Base-by-base conservation (phyloP, 2,888 invertebrate species). In the Onthophagus sagittarius region DNA sequence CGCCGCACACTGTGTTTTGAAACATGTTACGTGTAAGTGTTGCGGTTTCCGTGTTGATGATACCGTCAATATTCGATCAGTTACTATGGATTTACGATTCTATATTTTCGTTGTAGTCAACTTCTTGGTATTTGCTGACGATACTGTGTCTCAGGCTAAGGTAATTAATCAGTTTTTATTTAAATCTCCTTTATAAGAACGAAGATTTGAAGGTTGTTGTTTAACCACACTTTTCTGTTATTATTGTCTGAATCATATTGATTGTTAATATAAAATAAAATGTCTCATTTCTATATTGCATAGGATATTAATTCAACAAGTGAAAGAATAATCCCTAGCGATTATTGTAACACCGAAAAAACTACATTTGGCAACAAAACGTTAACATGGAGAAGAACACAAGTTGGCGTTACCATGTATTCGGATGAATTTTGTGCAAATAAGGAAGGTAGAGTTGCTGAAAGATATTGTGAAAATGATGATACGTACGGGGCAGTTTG, bases 391-490 rank as follows among this genome's bases (percentile, higher is more conserved):
- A n/a, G 14, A 4, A 62, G 71, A 15, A 71, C 73, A 2, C 71
- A 23, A 3, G 67, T 73, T 5, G 71, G 73, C 11, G 53, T 71
- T 4, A 13, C 62, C 0, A 62, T 15, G 0, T 73, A 71, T 14
- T 67, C 73, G 1, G 70, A 73, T 67, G 73, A 73, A 69, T 73
- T 67, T 15, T 73, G 73, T 15, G 70, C 71, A 2, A 71, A 73
- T 15, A 62, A 62, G n/a, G 67, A 62, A 6, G 73, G 73, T 0
- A 15, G 31, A 23, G 33, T 71, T 7, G 67, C 71, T 1, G 67
- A 71, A 5, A 71, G 73, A 33, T 62, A 71, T n/a, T 73, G 73
- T n/a, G 15, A 14, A 11, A 71, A 65, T 70, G 65, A 73, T 39
- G 70, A 70, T 65, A 64, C 70, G n/a, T 69, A 53, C n/a, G 64